Conservation (phyloP, 1,140 invertebrate genomes). For the Drosophila simulans region DNA sequence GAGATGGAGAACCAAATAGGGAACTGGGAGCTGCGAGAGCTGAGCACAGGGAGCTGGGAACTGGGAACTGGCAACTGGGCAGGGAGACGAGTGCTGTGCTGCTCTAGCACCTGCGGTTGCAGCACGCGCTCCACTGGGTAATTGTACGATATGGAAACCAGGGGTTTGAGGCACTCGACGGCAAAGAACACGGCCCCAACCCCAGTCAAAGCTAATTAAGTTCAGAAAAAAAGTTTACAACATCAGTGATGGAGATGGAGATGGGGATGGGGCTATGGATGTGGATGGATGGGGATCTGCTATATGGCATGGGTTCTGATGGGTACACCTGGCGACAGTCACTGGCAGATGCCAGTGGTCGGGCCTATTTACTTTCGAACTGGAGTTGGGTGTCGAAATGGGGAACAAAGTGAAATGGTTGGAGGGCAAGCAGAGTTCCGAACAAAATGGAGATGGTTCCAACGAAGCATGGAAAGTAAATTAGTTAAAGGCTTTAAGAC, state of each 20-base stretch:
- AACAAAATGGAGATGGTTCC: conserved; percentile 42
- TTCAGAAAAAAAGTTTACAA: conserved; percentile 42
- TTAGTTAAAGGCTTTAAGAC: conserved; percentile 4
- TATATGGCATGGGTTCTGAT: conserved; percentile 17
- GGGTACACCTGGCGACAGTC: conserved; percentile 33
- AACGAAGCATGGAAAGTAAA: not conserved
- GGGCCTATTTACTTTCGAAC: conserved; percentile 22
- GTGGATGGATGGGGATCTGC: conserved; percentile 13
- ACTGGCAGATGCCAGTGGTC: conserved; percentile 26
- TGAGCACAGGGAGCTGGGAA: not conserved
- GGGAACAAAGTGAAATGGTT: conserved; percentile 15
- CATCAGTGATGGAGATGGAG: conserved; percentile 2
- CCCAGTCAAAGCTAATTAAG: conserved; percentile 78
- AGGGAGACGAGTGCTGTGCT: conserved; percentile 18
- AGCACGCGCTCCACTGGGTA: conserved; percentile 51
- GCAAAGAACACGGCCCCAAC: conserved; percentile 12
- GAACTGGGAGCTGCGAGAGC: not conserved
- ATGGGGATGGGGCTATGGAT: not conserved
- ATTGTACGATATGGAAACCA: conserved; percentile 23
- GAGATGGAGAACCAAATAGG: conserved; percentile 1
- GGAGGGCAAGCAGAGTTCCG: conserved; percentile 34
- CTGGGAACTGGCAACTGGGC: not conserved
- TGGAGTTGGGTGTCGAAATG: not conserved
- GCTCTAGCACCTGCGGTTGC: conserved; percentile 48
- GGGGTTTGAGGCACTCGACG: conserved; percentile 10